Percentiles rank a stretch among this genome's conserved stretches.
phyloP scores from a whole-genome alignment of 2,113 vertebrate species.

The Chlamydotis undulata region DNA sequence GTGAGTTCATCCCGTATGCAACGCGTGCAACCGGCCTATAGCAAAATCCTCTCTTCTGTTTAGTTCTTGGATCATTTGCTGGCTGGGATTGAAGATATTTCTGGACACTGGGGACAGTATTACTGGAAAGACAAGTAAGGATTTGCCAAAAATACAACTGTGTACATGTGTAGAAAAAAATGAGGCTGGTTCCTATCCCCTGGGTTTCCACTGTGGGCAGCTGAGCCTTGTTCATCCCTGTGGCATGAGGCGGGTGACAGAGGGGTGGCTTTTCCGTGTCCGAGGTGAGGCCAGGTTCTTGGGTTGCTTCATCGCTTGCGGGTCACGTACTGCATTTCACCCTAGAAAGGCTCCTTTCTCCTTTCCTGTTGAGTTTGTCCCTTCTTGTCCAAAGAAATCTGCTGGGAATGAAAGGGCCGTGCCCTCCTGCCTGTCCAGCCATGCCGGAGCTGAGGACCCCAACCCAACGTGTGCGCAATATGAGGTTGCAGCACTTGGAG shows the following conservation, averaged over 20 bases:
- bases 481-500: not conserved
- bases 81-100: constrained; percentile 86
- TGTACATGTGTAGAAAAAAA: not conserved
- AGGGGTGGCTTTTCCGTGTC: not conserved
- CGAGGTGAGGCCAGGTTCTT: not conserved
- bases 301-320: not conserved
- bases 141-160: constrained; percentile 50
- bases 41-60: constrained; percentile 59
- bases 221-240: not conserved
- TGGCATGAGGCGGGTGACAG: not conserved
- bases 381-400: not conserved
- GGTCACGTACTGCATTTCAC: not conserved
- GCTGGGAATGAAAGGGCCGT: not conserved
- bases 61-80: constrained; percentile 86
- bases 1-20: not conserved
- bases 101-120: constrained; percentile 86
- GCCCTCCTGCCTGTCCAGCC: not conserved
- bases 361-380: not conserved
- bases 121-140: constrained; percentile 90
- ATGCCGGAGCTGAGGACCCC: not conserved
- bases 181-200: constrained; percentile 17
- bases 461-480: not conserved
- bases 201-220: not conserved
- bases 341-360: not conserved
- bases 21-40: not conserved